These are phyloP conservation scores for Chromis chromis DNA, from an alignment of 2,797 vertebrate genomes.

Conservation along the genomic window DNA sequence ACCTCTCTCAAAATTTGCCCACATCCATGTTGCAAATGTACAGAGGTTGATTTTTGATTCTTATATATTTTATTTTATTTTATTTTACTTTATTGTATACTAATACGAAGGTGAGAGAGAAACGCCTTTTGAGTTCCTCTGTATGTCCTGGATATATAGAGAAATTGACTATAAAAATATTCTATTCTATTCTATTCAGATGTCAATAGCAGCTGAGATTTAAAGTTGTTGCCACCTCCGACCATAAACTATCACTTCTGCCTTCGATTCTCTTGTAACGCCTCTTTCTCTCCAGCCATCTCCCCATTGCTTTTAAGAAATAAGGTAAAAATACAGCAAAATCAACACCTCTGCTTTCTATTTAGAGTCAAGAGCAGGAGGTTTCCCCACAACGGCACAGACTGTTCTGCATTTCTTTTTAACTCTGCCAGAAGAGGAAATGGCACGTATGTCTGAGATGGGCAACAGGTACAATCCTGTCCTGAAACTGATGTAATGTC, in stretches of 20 bases:
- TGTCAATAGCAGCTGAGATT: not conserved
- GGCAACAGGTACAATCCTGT: constrained; percentile 38
- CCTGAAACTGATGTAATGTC: constrained; percentile 30
- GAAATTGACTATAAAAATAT: too few relatives aligned
- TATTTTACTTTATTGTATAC: too few relatives aligned
- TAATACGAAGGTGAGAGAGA: too few relatives aligned
- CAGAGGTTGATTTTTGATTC: too few relatives aligned
- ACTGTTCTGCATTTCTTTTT: constrained; percentile 38
- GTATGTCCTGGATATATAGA: too few relatives aligned
- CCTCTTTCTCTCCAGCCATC: constrained; percentile 4
- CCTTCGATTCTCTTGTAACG: constrained; percentile 9
- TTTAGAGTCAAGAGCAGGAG: not conserved
- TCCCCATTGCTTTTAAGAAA: not conserved
- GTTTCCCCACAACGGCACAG: constrained; percentile 1
- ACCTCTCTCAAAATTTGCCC: too few relatives aligned
- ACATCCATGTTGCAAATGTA: not conserved
- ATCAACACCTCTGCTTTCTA: constrained; percentile 10
- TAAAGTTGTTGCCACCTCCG: not conserved
- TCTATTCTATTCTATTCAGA: too few relatives aligned
- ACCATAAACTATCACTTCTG: constrained; percentile 7
- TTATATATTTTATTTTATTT: too few relatives aligned
- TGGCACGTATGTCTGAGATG: constrained; percentile 27
- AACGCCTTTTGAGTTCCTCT: too few relatives aligned
- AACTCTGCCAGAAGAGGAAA: constrained; percentile 59
- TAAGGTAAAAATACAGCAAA: not conserved